phyloP scores from a whole-genome alignment of 2,888 invertebrate genomes.

The Tridacna gigas region DNA sequence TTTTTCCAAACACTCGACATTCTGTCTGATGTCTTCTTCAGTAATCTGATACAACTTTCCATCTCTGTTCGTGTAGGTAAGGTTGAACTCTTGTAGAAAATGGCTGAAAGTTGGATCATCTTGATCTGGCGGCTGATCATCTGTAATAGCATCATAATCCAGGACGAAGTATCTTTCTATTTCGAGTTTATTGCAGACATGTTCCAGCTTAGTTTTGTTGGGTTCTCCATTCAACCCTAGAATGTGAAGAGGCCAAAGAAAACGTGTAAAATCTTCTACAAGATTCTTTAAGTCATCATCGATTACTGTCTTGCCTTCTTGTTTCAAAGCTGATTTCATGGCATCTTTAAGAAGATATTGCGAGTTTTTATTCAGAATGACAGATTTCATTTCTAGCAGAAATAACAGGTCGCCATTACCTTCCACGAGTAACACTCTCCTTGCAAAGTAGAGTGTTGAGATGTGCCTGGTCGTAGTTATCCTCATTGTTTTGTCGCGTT shows the following conservation, averaged over 20 bases:
- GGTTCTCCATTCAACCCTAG: conserved; percentile 10
- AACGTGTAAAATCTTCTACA: background rate
- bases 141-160: conserved; percentile 18
- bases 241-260: conserved; percentile 14
- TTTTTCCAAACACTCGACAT: background rate
- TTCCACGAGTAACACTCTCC: conserved; percentile 30
- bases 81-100: background rate
- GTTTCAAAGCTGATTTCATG: background rate
- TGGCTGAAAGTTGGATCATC: background rate
- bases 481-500: background rate
- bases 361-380: conserved; percentile 1
- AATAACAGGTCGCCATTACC: conserved; percentile 11
- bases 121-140: background rate
- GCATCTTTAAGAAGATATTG: background rate
- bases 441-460: conserved; percentile 18
- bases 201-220: background rate
- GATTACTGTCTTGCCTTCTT: background rate
- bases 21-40: background rate
- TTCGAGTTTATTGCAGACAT: conserved; percentile 8
- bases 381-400: background rate
- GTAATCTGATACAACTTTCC: background rate
- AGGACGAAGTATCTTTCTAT: conserved; percentile 3
- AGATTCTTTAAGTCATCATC: background rate
- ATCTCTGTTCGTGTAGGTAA: background rate
- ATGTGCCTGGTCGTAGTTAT: conserved; percentile 12